phyloP scores from a whole-genome alignment of 2,113 vertebrate species.

The Egretta garzetta region DNA sequence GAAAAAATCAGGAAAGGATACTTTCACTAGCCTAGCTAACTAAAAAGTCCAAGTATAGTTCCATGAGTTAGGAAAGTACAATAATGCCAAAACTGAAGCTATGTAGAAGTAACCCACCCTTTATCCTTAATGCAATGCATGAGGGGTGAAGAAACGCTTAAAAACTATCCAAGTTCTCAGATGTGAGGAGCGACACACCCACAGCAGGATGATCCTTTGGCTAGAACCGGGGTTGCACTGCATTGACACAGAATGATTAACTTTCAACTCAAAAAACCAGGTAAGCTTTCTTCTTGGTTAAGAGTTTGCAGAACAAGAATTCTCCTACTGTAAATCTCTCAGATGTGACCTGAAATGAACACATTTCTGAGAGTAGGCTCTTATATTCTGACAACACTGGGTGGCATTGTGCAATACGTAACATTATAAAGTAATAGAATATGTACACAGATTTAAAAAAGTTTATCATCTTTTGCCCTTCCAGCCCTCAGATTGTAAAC shows the following conservation, averaged over 20 bases:
- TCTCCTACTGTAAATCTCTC: neutral
- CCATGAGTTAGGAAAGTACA: neutral
- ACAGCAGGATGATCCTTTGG: neutral
- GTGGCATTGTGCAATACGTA: neutral
- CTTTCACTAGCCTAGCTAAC: neutral
- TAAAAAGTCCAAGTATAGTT: neutral
- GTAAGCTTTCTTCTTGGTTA: neutral
- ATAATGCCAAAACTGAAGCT: neutral
- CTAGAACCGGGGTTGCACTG: neutral
- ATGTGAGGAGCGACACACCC: neutral
- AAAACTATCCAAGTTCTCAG: neutral
- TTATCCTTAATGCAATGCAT: neutral
- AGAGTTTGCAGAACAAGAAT: neutral
- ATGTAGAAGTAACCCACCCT: neutral
- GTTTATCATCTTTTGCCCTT: neutral
- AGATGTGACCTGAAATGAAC: neutral
- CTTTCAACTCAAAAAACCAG: neutral
- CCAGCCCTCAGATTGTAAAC: neutral
- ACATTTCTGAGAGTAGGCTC: neutral
- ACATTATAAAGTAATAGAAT: neutral
- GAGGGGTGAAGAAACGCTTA: neutral
- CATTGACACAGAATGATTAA: neutral
- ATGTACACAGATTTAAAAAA: neutral
- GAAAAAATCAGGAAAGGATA: neutral
- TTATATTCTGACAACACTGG: neutral